Base-by-base conservation (phyloP, 2,888 invertebrate genomes). In the Ormia ochracea region DNA sequence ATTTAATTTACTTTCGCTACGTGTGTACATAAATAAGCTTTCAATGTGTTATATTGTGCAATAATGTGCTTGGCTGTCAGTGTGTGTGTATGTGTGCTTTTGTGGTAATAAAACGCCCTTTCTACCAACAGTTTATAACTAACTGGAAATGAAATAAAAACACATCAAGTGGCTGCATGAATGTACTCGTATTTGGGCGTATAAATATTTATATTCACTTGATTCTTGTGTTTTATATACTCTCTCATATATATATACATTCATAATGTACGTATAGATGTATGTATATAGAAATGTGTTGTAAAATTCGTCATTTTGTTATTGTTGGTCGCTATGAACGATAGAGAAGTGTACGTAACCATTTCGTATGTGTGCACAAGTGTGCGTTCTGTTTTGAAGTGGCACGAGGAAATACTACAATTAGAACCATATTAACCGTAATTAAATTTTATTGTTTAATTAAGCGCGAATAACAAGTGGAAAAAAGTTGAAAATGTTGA, bases 401-500 rank as follows among this genome's bases (percentile, higher is more conserved):
- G 82, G 76, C 63, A 74, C 80, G 73, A 87, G 87, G 87, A 87
- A 87, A 86, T 86, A 85, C 85, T 86, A 86, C 88, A 89, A 89
- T 89, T 89, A 89, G 89, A 88, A 86, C 87, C 88, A 88, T 89
- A 89, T 89, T 89, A 89, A 89, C 89, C 86, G 88, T 89, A 88
- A 89, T 89, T 89, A 89, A 89, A 89, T 87, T 87, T 87, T 88
- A 89, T 89, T 89, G 88, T 88, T 89, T 89, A 88, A 89, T 89
- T 89, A 89, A 89, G 87, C 88, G 87, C 84, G 80, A 84, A 77
- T 65, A 81, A 73, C 72, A 73, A 82, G 65, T 54, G 54, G 50
- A 81, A 66, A 41, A 66, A 63, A 28, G 43, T 54, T 73, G 54
- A 45, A 63, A 7, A 56, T 54, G 45, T 48, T 56, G 63, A 33